Evolutionary conservation across 2,888 invertebrate species (phyloP).

Genomic region (Papilio gigon): DNA sequence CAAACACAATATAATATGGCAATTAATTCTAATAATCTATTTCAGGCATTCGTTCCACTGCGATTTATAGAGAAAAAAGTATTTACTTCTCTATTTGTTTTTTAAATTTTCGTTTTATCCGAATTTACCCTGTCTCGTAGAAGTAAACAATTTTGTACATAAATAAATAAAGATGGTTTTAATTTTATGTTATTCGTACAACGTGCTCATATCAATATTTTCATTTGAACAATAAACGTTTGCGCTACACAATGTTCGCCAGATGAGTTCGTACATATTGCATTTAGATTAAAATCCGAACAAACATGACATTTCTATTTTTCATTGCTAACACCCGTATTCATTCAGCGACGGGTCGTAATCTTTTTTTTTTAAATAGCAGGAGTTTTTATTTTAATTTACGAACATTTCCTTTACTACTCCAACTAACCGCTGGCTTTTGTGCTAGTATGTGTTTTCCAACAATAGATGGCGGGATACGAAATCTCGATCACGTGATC

Average conservation of each 20-base stretch:
- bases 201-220: background rate
- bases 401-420: no score
- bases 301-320: background rate
- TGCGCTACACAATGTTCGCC: background rate
- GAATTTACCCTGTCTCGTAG: no score
- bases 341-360: background rate
- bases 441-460: no score
- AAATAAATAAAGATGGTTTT: background rate
- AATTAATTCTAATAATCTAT: background rate
- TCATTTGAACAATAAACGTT: background rate
- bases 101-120: no score
- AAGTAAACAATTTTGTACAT: background rate
- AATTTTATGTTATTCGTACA: background rate
- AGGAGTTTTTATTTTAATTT: no score
- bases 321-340: background rate
- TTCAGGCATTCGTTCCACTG: background rate
- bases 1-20: background rate
- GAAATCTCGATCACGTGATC: no score
- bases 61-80: background rate
- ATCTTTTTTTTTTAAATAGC: no score
- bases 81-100: no score
- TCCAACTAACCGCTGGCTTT: no score
- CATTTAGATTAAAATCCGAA: background rate
- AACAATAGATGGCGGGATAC: no score
- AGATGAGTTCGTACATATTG: background rate